Conservation (phyloP, 2,113 vertebrate species). For the Caracal caracal region DNA sequence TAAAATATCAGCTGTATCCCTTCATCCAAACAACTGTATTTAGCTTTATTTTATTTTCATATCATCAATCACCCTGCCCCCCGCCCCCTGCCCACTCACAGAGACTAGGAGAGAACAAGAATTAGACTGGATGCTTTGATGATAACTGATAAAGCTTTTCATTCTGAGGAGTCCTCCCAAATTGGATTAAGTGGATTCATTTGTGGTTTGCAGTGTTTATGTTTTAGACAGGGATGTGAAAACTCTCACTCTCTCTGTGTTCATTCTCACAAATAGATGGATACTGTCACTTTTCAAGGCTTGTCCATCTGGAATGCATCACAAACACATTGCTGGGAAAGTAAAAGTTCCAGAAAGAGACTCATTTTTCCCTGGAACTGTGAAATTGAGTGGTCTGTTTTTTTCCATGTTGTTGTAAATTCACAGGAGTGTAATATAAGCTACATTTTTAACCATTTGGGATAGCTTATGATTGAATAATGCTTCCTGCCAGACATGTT, state of each 20-base stretch:
- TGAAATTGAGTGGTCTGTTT: slow-evolving; percentile 73
- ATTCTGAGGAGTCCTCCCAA: slow-evolving; percentile 34
- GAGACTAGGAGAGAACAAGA: slow-evolving; percentile 3
- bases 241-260: slow-evolving; percentile 64
- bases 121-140: slow-evolving; percentile 64
- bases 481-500: slow-evolving; percentile 67
- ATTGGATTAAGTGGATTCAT: slow-evolving; percentile 77
- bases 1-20: slow-evolving; percentile 37
- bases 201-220: slow-evolving; percentile 71
- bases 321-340: slow-evolving; percentile 70
- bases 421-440: slow-evolving; percentile 71
- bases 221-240: slow-evolving; percentile 74
- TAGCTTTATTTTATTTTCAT: slow-evolving; percentile 46
- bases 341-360: slow-evolving; percentile 66
- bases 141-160: slow-evolving; percentile 62
- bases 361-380: slow-evolving; percentile 69
- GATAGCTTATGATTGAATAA: slow-evolving; percentile 66
- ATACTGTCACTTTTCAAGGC: slow-evolving; percentile 69
- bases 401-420: slow-evolving; percentile 69
- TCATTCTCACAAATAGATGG: slow-evolving; percentile 73
- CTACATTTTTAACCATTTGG: slow-evolving; percentile 74
- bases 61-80: background rate
- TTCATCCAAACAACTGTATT: slow-evolving; percentile 33
- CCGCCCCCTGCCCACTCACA: background rate
- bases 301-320: slow-evolving; percentile 80